phyloP scores from a whole-genome alignment of 1,140 invertebrate species.

The Thaumatotibia leucotreta region DNA sequence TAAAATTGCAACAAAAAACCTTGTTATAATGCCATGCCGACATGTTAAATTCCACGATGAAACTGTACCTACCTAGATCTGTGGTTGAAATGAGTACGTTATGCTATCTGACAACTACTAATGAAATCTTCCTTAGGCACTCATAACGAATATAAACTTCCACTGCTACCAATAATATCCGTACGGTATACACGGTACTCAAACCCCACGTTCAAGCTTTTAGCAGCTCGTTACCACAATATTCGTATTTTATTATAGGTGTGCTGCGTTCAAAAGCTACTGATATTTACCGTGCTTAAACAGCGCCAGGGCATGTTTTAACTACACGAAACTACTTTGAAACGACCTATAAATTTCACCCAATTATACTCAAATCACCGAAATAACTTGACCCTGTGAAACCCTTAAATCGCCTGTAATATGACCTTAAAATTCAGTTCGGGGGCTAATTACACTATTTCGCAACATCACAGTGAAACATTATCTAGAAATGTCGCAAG shows the following conservation, averaged over 20 bases:
- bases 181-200: no score
- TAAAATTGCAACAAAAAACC: no score
- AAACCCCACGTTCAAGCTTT: no score
- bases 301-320: not conserved
- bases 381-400: constrained; percentile 35
- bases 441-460: constrained; percentile 62
- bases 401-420: constrained; percentile 42
- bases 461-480: constrained; percentile 54
- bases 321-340: not conserved
- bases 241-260: not conserved
- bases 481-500: constrained; percentile 65
- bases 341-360: constrained; percentile 2
- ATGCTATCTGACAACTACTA: no score
- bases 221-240: no score
- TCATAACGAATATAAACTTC: no score
- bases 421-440: constrained; percentile 44
- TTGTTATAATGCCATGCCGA: no score
- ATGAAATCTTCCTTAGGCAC: no score
- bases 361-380: constrained; percentile 27
- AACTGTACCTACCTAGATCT: no score
- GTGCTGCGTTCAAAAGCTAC: not conserved
- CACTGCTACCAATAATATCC: no score
- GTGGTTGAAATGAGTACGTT: no score
- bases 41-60: no score
- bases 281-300: not conserved